phyloP scores from a whole-genome alignment of 2,888 invertebrate genomes.

The Dysmachus trigonus region DNA sequence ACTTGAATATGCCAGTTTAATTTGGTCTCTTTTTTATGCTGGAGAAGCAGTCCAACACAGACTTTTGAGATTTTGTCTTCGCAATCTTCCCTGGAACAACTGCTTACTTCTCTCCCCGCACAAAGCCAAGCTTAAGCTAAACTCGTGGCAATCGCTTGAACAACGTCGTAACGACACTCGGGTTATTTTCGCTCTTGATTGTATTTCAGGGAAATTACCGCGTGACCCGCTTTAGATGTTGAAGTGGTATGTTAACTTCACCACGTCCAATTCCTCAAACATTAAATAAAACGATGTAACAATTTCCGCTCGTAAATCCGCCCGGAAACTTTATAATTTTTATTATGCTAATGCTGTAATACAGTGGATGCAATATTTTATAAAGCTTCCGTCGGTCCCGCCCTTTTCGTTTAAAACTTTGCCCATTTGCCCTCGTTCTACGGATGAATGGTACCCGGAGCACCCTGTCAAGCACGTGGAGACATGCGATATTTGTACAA shows the following conservation, averaged over 20 bases:
- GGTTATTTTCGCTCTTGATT: too few species aligned
- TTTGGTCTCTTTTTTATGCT: too few species aligned
- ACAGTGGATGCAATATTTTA: neutral
- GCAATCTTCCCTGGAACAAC: too few species aligned
- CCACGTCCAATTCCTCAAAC: neutral
- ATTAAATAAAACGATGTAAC: neutral
- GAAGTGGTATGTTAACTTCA: neutral
- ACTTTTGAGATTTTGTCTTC: too few species aligned
- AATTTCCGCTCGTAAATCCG: neutral
- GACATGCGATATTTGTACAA: constrained; percentile 1
- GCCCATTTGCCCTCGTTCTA: neutral
- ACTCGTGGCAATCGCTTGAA: too few species aligned
- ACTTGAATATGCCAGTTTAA: too few species aligned
- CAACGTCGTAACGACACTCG: too few species aligned
- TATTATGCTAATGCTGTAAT: neutral
- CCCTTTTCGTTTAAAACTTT: neutral
- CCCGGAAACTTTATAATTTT: neutral
- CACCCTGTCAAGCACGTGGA: constrained; percentile 2
- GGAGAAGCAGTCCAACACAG: too few species aligned
- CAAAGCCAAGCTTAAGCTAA: too few species aligned
- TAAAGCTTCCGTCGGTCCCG: neutral
- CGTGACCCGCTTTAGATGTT: neutral
- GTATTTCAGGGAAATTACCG: too few species aligned
- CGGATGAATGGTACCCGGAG: neutral
- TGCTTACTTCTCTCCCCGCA: too few species aligned